These are phyloP conservation scores for Dastarcus helophoroides DNA, from an alignment of 2,888 invertebrate genomes.

Conservation along the genomic window DNA sequence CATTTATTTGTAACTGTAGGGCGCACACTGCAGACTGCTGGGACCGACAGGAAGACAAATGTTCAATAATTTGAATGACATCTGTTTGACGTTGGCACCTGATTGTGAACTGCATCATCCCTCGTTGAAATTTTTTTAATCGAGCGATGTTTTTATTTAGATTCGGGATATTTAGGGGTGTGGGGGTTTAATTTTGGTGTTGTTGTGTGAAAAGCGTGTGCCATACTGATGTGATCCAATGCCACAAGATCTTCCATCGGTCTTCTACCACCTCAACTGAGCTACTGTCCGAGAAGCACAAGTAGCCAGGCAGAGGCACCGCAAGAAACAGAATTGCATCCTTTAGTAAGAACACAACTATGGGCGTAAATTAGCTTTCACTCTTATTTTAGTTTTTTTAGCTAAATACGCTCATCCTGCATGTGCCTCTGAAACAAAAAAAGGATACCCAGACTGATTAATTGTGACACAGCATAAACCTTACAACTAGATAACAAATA, in stretches of 20 bases:
- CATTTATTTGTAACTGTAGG: too few species aligned
- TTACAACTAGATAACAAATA: conserved; percentile 6
- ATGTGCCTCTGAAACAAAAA: conserved; percentile 76
- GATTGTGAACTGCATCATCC: conserved; percentile 1
- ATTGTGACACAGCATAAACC: conserved; percentile 6
- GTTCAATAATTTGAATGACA: conserved; percentile 2
- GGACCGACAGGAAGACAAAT: conserved; percentile 1
- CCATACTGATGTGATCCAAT: neutral
- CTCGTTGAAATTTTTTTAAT: neutral
- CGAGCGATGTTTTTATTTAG: too few species aligned
- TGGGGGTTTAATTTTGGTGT: too few species aligned
- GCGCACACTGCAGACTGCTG: too few species aligned
- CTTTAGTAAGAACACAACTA: conserved; percentile 32
- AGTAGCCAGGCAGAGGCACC: conserved; percentile 39
- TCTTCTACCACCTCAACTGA: conserved; percentile 30
- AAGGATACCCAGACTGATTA: conserved; percentile 42
- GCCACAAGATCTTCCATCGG: conserved; percentile 36
- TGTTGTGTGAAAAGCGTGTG: conserved; percentile 9
- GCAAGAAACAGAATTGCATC: conserved; percentile 38
- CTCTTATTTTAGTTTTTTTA: conserved; percentile 14
- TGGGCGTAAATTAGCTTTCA: conserved; percentile 37
- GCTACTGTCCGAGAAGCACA: conserved; percentile 22
- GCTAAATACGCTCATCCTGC: conserved; percentile 53
- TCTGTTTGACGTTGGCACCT: conserved; percentile 1
- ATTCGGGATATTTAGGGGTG: too few species aligned